Percentiles rank a stretch among this genome's conserved stretches.
These are phyloP conservation scores for Silurus meridionalis DNA, from an alignment of 2,113 vertebrate genomes.

Conservation along the genomic window DNA sequence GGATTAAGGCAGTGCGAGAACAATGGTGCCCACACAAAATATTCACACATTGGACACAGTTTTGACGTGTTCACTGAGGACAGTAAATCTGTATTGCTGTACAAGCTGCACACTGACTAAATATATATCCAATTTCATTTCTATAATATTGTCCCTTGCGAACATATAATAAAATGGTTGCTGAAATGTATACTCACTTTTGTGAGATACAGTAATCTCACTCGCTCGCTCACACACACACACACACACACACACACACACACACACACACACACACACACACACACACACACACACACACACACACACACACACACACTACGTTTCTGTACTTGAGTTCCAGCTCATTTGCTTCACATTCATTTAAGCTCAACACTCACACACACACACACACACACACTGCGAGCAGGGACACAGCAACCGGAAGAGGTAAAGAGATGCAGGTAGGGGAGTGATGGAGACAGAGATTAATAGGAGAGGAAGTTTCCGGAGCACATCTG, in stretches of 20 bases:
- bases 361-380: not conserved
- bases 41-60: too few species aligned
- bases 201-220: not conserved
- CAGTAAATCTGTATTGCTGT: too few species aligned
- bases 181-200: too few species aligned
- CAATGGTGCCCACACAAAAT: too few species aligned
- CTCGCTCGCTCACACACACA: not conserved
- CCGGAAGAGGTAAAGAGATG: not conserved
- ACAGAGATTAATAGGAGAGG: conserved; percentile 38
- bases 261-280: not conserved
- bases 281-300: conserved; percentile 7
- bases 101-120: too few species aligned
- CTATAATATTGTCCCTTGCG: too few species aligned
- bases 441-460: not conserved
- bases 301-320: conserved; percentile 15
- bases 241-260: not conserved
- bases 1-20: too few species aligned
- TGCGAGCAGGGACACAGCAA: conserved; percentile 29
- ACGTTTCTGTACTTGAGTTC: not conserved
- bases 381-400: not conserved
- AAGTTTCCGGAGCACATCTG: conserved; percentile 45
- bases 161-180: too few species aligned
- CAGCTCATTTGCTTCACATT: conserved; percentile 31
- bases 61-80: too few species aligned
- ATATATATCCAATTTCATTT: too few species aligned